Base-by-base conservation (phyloP, 2,113 vertebrate genomes). In the Tichodroma muraria region DNA sequence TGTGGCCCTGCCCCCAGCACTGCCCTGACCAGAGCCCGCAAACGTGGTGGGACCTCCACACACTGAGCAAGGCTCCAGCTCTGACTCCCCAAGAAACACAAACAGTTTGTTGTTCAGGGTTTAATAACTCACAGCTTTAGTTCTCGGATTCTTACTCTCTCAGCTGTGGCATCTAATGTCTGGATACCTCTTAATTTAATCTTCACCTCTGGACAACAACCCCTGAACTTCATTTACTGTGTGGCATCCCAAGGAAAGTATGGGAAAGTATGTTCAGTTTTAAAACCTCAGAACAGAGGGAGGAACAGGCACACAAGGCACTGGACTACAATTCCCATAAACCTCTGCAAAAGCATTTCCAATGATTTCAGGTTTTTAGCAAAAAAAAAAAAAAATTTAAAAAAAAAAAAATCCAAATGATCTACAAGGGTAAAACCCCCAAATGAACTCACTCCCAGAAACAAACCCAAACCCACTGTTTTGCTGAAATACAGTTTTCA, bases 21-120 rank as follows among this genome's bases (percentile, higher is more conserved):
- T 44, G 61, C 70, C 27, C 53, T 44, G 33, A 35, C 5, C 40
- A 24, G 27, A 22, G 38, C 44, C 49, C 27, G 80, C 1, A 1
- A 23, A 9, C 0, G 0, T 24, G 14, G 5, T 7, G 37, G 33
- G 49, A 49, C 15, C 24, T 35, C 44, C 30, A 2, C 0, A 6
- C 17, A 13, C 20, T 6, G 37, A 16, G 47, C 56, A 54, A 23
- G 37, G 20, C 38, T 61, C 56, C 80, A 13, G 38, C 65, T 33
- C 22, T 18, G 31, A 11, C 6, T 63, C 8, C 42, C 71, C 33
- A 17, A 10, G 18, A 37, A 42, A 30, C 15, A 9, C 0, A 0
- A 70, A 16, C 20, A 19, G 11, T 0, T 52, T 38, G 77, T 38
- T 59, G 21, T 66, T 52, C 12, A 31, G 37, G 8, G 28, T 50